A percentile compares a stretch with the other conserved stretches of the same genome.
Conservation (phyloP, 2,888 invertebrate genomes). For the Microlaimidae sp. region DNA sequence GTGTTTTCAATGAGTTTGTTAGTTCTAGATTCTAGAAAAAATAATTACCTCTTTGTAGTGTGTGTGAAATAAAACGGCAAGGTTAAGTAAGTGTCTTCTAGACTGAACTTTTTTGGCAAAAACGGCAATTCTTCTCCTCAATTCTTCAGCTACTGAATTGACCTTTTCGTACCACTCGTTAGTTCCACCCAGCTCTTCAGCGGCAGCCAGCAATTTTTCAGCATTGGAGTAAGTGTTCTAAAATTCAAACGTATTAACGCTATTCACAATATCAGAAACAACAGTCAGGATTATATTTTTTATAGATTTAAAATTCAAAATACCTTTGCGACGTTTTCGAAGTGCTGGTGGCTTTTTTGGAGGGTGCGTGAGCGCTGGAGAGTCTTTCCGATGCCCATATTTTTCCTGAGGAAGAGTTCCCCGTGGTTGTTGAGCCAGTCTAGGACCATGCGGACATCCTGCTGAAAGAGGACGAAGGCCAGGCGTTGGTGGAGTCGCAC, state of each 20-base stretch:
- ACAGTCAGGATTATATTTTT: no score
- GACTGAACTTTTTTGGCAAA: conserved; percentile 84
- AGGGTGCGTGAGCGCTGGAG: conserved; percentile 82
- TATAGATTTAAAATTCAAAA: conserved; percentile 31
- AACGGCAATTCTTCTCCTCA: conserved; percentile 78
- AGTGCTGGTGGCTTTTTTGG: conserved; percentile 94
- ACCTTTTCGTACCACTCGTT: conserved; percentile 94
- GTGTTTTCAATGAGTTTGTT: no score
- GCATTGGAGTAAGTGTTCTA: conserved; percentile 97
- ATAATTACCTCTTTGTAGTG: conserved; percentile 88
- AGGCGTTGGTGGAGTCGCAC: conserved; percentile 83
- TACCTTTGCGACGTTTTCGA: conserved; percentile 92
- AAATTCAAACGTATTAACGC: conserved; percentile 23
- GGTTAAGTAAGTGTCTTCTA: conserved; percentile 66
- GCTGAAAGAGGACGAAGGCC: conserved; percentile 77
- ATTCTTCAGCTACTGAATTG: conserved; percentile 73
- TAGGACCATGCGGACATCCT: conserved; percentile 87
- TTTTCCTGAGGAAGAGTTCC: conserved; percentile 85
- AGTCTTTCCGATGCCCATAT: conserved; percentile 87
- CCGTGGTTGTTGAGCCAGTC: conserved; percentile 96
- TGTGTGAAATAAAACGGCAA: conserved; percentile 82
- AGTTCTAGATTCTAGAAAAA: no score
- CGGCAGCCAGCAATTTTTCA: conserved; percentile 81
- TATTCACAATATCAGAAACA: no score
- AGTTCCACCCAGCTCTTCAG: conserved; percentile 81